Evolutionary conservation across 2,113 vertebrate species (phyloP).

Genomic region (Panurus biarmicus): DNA sequence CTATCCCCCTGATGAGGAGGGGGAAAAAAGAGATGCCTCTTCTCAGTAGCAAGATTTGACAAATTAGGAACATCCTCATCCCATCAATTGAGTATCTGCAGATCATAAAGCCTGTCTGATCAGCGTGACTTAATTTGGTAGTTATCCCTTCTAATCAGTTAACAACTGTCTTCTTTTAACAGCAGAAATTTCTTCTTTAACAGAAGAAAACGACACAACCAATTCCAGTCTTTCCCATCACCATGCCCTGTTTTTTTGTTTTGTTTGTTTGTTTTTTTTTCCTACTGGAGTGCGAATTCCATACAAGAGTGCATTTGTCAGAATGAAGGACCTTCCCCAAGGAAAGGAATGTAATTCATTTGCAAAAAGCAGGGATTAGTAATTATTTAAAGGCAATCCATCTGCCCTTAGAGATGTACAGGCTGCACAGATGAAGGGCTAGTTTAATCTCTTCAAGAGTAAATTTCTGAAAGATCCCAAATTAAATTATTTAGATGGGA

Average conservation of each 20-base stretch:
- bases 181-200: neutral
- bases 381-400: conserved; percentile 9
- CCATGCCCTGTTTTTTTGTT: neutral
- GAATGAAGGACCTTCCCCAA: neutral
- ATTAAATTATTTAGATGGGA: neutral
- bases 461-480: neutral
- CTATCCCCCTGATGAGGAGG: neutral
- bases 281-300: neutral
- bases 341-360: neutral
- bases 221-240: neutral
- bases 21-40: neutral
- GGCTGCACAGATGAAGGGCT: neutral
- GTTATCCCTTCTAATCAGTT: conserved; percentile 31
- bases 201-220: neutral
- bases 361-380: neutral
- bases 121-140: conserved; percentile 23
- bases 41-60: neutral
- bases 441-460: neutral
- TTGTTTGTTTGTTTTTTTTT: neutral
- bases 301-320: neutral
- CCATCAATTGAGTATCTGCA: neutral
- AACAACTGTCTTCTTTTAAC: neutral
- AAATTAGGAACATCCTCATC: neutral
- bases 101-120: conserved; percentile 29
- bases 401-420: neutral